Conservation (phyloP, 2,113 vertebrate species). For the Syngnathus scovelli region DNA sequence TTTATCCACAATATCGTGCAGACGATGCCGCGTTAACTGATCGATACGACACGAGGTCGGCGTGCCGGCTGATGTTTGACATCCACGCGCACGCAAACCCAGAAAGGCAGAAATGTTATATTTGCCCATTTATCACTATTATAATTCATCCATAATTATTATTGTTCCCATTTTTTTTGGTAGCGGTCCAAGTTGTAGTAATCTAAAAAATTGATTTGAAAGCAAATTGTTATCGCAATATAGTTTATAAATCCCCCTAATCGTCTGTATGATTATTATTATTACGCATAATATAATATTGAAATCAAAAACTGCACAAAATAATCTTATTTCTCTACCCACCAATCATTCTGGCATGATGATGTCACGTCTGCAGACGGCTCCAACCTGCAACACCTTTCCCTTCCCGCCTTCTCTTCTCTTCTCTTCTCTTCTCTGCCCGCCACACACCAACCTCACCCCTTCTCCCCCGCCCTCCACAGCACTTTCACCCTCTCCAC, state of each 20-base stretch:
- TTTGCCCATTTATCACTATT: no score
- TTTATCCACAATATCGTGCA: neutral
- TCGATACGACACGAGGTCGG: conserved; percentile 4
- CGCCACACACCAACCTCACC: no score
- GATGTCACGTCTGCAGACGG: neutral
- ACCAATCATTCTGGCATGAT: neutral
- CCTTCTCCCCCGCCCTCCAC: conserved; percentile 16
- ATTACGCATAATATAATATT: neutral
- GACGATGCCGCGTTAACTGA: neutral
- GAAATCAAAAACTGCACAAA: neutral
- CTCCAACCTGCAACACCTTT: neutral
- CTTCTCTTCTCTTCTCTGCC: no score
- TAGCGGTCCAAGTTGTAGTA: no score
- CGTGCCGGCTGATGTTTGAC: neutral
- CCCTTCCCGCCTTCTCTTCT: no score
- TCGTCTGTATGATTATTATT: neutral
- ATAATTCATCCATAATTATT: no score
- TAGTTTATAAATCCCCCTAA: no score
- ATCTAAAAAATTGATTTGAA: no score
- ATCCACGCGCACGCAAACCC: neutral
- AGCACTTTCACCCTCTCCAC: conserved; percentile 71
- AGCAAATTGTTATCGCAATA: no score
- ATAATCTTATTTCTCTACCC: no score
- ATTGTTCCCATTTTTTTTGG: no score
- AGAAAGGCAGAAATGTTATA: no score